Percentiles rank a stretch among this genome's conserved stretches.
These are phyloP conservation scores for Palythoa grandiflora DNA, from an alignment of 92 coral and sea anemone genomes.

Conservation along the genomic window DNA sequence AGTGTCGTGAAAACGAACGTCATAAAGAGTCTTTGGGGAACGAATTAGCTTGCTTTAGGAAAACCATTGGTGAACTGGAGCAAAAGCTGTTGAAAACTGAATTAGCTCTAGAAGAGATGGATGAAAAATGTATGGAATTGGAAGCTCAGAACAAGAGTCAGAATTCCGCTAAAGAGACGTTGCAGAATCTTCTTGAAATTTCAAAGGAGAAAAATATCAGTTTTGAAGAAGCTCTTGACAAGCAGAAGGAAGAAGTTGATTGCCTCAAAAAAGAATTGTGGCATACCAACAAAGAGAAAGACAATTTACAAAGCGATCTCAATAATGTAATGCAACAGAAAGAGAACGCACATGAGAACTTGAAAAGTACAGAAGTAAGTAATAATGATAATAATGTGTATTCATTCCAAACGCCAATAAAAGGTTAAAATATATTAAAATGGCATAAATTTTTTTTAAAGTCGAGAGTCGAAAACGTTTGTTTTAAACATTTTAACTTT, in stretches of 20 bases:
- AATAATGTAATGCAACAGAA: slow-evolving; percentile 66
- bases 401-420: too few species aligned
- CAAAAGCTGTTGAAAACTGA: slow-evolving; percentile 41
- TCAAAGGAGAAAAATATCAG: slow-evolving; percentile 61
- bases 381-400: too few species aligned
- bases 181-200: slow-evolving; percentile 69
- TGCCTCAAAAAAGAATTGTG: slow-evolving; percentile 52
- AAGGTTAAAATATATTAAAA: too few species aligned
- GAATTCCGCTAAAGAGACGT: slow-evolving; percentile 78
- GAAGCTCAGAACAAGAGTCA: slow-evolving; percentile 76
- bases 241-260: slow-evolving; percentile 52
- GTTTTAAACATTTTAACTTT: too few species aligned
- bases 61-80: slow-evolving; percentile 48
- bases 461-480: too few species aligned
- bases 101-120: slow-evolving; percentile 41
- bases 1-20: slow-evolving; percentile 48
- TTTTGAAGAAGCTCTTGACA: slow-evolving; percentile 57
- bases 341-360: slow-evolving; percentile 57
- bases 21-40: slow-evolving; percentile 47
- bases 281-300: slow-evolving; percentile 62
- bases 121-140: slow-evolving; percentile 72
- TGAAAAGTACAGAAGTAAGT: slow-evolving; percentile 54
- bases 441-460: too few species aligned
- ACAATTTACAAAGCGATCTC: slow-evolving; percentile 60
- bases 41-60: slow-evolving; percentile 50